Conservation (phyloP, 2,113 vertebrate species). For the Mesitornis unicolor region DNA sequence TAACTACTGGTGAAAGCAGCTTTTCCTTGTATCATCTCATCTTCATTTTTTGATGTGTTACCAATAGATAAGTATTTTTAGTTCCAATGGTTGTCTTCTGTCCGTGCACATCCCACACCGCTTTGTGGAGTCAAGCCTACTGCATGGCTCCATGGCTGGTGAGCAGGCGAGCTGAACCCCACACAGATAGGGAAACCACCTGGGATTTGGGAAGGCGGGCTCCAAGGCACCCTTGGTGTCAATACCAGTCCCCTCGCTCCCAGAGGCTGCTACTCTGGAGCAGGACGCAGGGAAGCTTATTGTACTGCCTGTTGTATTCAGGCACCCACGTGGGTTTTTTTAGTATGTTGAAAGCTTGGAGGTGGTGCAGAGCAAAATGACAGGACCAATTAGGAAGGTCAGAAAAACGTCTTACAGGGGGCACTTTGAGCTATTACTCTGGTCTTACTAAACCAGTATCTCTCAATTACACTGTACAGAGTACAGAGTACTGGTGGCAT, state of each 20-base stretch:
- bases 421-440: not conserved
- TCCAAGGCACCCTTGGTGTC: not conserved
- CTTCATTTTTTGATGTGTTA: not conserved
- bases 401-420: not conserved
- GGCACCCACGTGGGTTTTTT: fast-evolving
- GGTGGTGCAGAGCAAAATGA: not conserved
- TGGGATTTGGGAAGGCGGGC: not conserved
- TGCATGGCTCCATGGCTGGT: fast-evolving
- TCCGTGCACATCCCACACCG: not conserved
- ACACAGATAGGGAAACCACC: not conserved
- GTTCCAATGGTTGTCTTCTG: not conserved
- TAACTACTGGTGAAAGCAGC: not conserved
- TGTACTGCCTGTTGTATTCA: fast-evolving
- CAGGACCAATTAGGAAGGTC: not conserved
- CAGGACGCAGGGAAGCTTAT: fast-evolving
- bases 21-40: not conserved
- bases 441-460: not conserved
- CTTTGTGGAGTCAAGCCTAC: not conserved
- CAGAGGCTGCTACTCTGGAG: not conserved
- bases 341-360: not conserved
- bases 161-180: not conserved
- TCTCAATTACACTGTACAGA: not conserved
- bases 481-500: not conserved
- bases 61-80: not conserved
- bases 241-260: fast-evolving